phyloP scores from a whole-genome alignment of 2,888 invertebrate genomes.

The Acanthopleura granulata region DNA sequence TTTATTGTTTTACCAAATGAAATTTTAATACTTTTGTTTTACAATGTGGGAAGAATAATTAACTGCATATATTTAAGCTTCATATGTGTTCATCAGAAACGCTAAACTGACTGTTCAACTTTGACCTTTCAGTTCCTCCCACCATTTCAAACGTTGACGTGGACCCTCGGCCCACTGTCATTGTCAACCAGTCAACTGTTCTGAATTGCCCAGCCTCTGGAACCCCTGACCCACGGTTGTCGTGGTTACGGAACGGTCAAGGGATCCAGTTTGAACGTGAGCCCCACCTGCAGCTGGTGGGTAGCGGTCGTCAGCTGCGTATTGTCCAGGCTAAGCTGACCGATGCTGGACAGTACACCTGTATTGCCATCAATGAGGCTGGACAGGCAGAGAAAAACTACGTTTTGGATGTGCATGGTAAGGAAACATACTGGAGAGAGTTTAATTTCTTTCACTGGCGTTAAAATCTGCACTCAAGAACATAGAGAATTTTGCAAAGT shows the following conservation, averaged over 20 bases:
- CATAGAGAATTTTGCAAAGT: no score
- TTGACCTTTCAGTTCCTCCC: conserved; percentile 67
- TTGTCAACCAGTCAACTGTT: conserved; percentile 61
- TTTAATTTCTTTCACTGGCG: no score
- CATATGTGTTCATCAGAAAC: no score
- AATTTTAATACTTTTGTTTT: no score
- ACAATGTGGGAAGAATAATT: no score
- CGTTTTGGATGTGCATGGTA: conserved; percentile 63
- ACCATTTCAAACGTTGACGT: conserved; percentile 62
- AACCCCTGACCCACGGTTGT: conserved; percentile 57
- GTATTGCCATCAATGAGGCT: conserved; percentile 71
- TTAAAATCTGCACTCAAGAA: no score
- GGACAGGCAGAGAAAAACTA: conserved; percentile 65
- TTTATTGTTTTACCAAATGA: no score
- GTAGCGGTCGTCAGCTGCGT: conserved; percentile 53
- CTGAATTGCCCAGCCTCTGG: conserved; percentile 62
- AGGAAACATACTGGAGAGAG: conserved; percentile 21
- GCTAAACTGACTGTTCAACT: neutral
- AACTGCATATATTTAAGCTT: no score
- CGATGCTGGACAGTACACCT: conserved; percentile 66
- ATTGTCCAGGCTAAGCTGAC: conserved; percentile 44
- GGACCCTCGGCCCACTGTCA: conserved; percentile 55
- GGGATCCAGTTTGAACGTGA: conserved; percentile 39
- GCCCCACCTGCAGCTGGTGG: conserved; percentile 37
- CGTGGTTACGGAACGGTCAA: conserved; percentile 60